These are phyloP conservation scores for Patella caerulea DNA, from an alignment of 2,888 invertebrate species.

Conservation along the genomic window DNA sequence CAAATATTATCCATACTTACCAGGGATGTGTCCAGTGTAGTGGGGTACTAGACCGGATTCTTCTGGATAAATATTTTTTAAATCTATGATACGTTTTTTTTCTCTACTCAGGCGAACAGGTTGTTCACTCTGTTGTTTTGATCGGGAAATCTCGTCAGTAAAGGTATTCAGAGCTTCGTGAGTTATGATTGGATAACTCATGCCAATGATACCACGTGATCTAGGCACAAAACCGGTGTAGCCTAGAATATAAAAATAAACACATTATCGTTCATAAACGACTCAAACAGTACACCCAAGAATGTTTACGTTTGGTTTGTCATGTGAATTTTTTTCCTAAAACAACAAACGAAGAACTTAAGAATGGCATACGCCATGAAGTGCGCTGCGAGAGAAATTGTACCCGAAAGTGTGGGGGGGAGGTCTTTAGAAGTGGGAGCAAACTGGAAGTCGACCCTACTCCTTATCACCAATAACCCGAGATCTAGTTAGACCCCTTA, in stretches of 20 bases:
- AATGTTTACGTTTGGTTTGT: not conserved
- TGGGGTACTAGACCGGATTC: constrained; percentile 62
- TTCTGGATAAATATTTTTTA: constrained; percentile 56
- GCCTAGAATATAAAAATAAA: constrained; percentile 40
- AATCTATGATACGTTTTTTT: constrained; percentile 33
- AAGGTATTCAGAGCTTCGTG: constrained; percentile 62
- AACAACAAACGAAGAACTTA: no score
- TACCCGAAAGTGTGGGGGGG: no score
- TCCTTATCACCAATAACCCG: no score
- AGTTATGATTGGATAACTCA: constrained; percentile 64
- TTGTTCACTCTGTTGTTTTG: constrained; percentile 35
- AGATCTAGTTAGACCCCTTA: no score
- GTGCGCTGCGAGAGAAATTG: no score
- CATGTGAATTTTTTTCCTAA: not conserved
- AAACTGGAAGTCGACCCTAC: no score
- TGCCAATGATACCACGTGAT: constrained; percentile 54
- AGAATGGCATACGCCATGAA: no score
- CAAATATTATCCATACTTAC: constrained; percentile 37
- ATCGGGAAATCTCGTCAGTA: constrained; percentile 48
- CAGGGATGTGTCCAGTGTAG: constrained; percentile 67
- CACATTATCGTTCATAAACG: not conserved
- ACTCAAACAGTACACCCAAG: not conserved
- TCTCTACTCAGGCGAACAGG: constrained; percentile 43
- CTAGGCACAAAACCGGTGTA: constrained; percentile 66
- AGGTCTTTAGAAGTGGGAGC: no score